Base-by-base conservation (phyloP, 37 sponge, comb jelly and placozoan genomes). In the Spongia lamella region DNA sequence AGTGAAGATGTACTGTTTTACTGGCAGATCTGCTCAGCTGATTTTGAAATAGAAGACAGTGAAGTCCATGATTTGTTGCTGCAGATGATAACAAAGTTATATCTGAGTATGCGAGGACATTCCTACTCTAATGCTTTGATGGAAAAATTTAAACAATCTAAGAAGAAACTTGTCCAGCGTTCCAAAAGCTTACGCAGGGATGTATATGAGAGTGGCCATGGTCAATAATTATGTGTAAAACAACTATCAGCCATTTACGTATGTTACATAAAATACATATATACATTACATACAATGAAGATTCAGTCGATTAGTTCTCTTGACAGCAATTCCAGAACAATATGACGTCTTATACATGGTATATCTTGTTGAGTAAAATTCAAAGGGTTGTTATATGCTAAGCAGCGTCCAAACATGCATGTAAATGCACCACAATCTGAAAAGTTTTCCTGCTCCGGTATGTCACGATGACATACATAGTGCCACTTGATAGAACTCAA, bases 111-210 rank as follows among this genome's bases (percentile, higher is more conserved):
- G 13, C 26, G 76, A 61, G 84, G 70, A 11, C 76, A 68, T 47
- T 83, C 84, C 17, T 66, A 59, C 21, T 61, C 70, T 9, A 76
- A 30, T 27, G 38, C 71, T 9, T 83, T 35, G 24, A 76, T 83
- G 55, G 77, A 83, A 27, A 16, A 57, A 38, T 83, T 61, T 32
- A 83, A 83, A 24, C 69, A 83, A 33, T 1, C 59, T 21, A 67
- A 35, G 3, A 66, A 83, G 53, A 83, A 56, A 67, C 13, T 34
- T 30, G 27, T 58, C 7, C 77, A 83, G 59, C 67, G 61, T 68
- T 59, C 84, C 50, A 83, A 83, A 26, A 61, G 55, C 9, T 53
- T 76, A 68, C 30, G 74, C 35, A 61, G 33, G 25, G 73, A 66
- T 38, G 36, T 75, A 24, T 32, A 22, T 37, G 57, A 37, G 72